These are phyloP conservation scores for Lipophrys pholis DNA, from an alignment of 2,113 vertebrate genomes.

Conservation along the genomic window DNA sequence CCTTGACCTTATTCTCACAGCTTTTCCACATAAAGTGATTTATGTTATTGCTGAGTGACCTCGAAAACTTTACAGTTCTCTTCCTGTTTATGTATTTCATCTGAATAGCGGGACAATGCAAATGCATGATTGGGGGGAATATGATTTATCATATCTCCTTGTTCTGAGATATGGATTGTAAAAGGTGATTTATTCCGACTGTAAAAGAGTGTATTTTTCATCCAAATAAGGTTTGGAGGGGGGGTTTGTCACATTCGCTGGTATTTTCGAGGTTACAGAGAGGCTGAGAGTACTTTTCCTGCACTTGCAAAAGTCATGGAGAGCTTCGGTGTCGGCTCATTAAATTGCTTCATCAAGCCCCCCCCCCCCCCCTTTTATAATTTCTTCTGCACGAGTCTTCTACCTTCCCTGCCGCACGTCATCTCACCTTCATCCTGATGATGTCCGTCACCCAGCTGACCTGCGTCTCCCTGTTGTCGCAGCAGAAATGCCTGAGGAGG, in stretches of 20 bases:
- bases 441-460: conserved; percentile 90
- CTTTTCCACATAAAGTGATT: conserved; percentile 82
- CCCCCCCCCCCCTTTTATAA: no score
- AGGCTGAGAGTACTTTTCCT: background rate
- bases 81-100: conserved; percentile 63
- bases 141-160: conserved; percentile 56
- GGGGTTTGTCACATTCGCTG: background rate
- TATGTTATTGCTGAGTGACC: conserved; percentile 78
- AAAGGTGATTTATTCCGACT: conserved; percentile 43
- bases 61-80: conserved; percentile 70
- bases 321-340: background rate
- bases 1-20: conserved; percentile 80
- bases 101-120: conserved; percentile 37
- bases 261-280: conserved; percentile 21
- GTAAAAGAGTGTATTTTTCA: conserved; percentile 39
- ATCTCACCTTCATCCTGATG: conserved; percentile 89
- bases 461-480: conserved; percentile 87
- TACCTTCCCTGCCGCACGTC: background rate
- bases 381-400: no score
- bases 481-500: conserved; percentile 90
- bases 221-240: conserved; percentile 17
- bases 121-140: conserved; percentile 37
- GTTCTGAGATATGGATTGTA: conserved; percentile 37
- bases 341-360: conserved; percentile 8
- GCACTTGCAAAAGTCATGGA: background rate